Percentiles rank a stretch among this genome's conserved stretches.
These are phyloP conservation scores for Poeciliopsis prolifica DNA, from an alignment of 2,113 vertebrate species.

Conservation along the genomic window DNA sequence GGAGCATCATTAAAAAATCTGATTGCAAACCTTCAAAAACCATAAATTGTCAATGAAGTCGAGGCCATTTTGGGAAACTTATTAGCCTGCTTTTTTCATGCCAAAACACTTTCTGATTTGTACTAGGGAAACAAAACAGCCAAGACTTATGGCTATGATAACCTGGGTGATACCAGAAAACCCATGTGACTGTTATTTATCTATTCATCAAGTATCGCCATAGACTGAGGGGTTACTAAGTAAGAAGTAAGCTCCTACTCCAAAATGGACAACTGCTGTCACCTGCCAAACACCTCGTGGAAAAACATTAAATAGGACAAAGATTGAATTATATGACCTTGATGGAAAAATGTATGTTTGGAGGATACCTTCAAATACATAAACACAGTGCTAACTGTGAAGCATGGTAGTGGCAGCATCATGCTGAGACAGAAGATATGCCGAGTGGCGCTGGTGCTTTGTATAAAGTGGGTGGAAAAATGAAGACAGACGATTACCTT, in stretches of 20 bases:
- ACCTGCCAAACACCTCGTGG: neutral
- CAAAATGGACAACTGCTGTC: neutral
- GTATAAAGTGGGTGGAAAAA: neutral
- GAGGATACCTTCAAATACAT: neutral
- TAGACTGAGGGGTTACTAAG: neutral
- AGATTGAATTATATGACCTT: neutral
- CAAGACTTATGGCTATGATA: neutral
- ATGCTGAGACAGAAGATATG: neutral
- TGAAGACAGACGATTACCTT: neutral
- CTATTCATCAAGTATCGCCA: neutral
- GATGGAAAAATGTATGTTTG: neutral
- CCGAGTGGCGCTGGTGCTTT: neutral
- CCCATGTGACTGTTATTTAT: neutral
- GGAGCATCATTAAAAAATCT: neutral
- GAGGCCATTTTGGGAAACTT: neutral
- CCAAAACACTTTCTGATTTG: neutral
- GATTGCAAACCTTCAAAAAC: neutral
- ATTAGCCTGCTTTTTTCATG: neutral
- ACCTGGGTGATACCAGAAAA: too few species aligned
- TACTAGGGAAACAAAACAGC: neutral
- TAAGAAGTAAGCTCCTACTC: neutral
- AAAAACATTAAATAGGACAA: neutral
- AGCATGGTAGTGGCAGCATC: neutral
- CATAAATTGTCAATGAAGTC: neutral
- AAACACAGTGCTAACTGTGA: neutral